Evolutionary conservation across 1,140 invertebrate species (phyloP), one percentile per base, ranked within the genome.

Genomic region (Parasteatoda tepidariorum): DNA sequence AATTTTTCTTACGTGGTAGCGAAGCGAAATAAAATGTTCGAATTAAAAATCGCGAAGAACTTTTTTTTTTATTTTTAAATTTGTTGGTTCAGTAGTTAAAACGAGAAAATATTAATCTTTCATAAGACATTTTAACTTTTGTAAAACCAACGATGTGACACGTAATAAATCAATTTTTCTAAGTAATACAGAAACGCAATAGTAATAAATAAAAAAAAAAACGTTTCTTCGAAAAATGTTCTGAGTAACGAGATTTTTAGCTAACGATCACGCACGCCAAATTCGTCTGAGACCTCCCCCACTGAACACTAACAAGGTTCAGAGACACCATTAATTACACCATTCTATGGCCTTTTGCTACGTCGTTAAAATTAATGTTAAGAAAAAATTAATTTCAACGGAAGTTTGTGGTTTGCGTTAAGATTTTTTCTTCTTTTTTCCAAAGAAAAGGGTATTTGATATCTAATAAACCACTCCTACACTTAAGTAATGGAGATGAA

Each of bases 251-350:
- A 7, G 9, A 31, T 28, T 30, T 11, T 13, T 33, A 5, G 3
- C 11, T 9, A 31, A 68, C 66, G 22, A 15, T 38, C 66, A n/a
- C 22, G 7, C 33, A 38, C n/a, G 66, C 22, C 66, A 48, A 41
- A 68, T 31, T 38, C 26, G n/a, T n/a, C n/a, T n/a, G n/a, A n/a
- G n/a, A n/a, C 30, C 26, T 13, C 34, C 34, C 66, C 41, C 41
- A 48, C 7, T 7, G 41, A 18, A 18, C 18, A 7, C 41, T 48
- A 48, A 48, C 18, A 18, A 48, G 18, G 33, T 41, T 31, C 15
- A 26, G 66, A 15, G 66, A 24, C 66, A 68, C 66, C 66, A 68
- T 48, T 68, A 68, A 68, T 68, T 68, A 38, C 66, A 2, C 66
- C 33, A 15, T 68, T 13, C 33, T 68, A 11, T 34, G 2, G 18